Evolutionary conservation across 2,797 vertebrate species (phyloP), one percentile per base, ranked within the genome.

Genomic region (Tiaroga cobitis): DNA sequence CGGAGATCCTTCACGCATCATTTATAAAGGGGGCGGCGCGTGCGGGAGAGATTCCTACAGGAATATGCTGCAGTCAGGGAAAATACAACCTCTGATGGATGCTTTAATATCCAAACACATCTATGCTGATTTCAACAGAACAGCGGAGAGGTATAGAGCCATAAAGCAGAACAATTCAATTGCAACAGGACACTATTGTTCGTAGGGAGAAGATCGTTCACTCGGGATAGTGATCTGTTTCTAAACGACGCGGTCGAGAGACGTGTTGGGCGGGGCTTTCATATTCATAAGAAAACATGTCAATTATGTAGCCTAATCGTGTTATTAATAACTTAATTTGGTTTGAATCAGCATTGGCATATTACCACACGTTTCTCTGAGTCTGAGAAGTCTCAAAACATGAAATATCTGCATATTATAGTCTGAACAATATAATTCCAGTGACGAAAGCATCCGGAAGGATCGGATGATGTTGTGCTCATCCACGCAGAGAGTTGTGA

Each of bases 11-110:
- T 81, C 81, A 84, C 43, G 87, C 88, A 90, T 87, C 69, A 51
- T 34, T 87, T 87, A 82, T 78, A 87, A 86, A 85, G 92, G 92
- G 92, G 94, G 93, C 91, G 85, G 91, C 18, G 85, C 88, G 87
- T 86, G 83, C 87, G 87, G 85, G 90, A 93, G 92, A 94, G 90
- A 93, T 92, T 89, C 93, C 93, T 90, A 88, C 54, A 85, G 79
- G 56, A 83, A 75, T 46, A 8, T 90, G 87, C 88, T 89, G 90
- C 87, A 90, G 90, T 77, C 81, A 77, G 67, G 74, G 79, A 73
- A 84, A 83, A 70, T 39, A 37, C 82, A 85, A 82, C 73, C 34
- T 73, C 61, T 24, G 77, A 26, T 26, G 8, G 26, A 49, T 49
- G 41, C 37, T 61, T 61, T 83, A 43, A 83, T 61, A 82, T 63